These are phyloP conservation scores for Hemitrygon akajei DNA, from an alignment of 2,797 vertebrate genomes.

Conservation along the genomic window DNA sequence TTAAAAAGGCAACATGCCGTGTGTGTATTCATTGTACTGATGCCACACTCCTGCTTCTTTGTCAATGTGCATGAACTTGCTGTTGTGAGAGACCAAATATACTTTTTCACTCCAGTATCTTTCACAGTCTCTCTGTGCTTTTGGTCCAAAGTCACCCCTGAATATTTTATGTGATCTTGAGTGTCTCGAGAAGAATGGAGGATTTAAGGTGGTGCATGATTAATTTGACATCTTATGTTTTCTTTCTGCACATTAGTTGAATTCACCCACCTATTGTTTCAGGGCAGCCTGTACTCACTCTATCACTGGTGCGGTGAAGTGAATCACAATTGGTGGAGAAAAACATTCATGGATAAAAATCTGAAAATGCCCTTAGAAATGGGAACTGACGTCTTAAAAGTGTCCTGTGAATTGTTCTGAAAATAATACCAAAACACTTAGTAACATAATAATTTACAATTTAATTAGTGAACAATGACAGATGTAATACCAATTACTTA, in stretches of 20 bases:
- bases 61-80: slow-evolving; percentile 31
- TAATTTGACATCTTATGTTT: slow-evolving; percentile 82
- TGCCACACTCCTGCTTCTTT: background rate
- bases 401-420: background rate
- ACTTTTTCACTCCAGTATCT: slow-evolving; percentile 65
- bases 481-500: background rate
- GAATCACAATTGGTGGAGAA: slow-evolving; percentile 41
- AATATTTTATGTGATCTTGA: slow-evolving; percentile 91
- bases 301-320: slow-evolving; percentile 50
- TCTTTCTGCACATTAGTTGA: slow-evolving; percentile 64
- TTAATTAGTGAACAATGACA: background rate
- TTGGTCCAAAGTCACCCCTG: slow-evolving; percentile 65
- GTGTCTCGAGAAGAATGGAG: slow-evolving; percentile 90
- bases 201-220: slow-evolving; percentile 92
- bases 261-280: slow-evolving; percentile 59
- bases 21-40: background rate
- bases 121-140: slow-evolving; percentile 61
- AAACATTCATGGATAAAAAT: slow-evolving; percentile 46
- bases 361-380: background rate
- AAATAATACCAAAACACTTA: background rate
- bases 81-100: slow-evolving; percentile 57
- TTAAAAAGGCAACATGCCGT: slow-evolving; percentile 46
- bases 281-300: slow-evolving; percentile 51
- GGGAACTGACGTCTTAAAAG: background rate
- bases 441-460: background rate